Conservation (phyloP, 2,113 vertebrate genomes). For the Leuciscus idus region DNA sequence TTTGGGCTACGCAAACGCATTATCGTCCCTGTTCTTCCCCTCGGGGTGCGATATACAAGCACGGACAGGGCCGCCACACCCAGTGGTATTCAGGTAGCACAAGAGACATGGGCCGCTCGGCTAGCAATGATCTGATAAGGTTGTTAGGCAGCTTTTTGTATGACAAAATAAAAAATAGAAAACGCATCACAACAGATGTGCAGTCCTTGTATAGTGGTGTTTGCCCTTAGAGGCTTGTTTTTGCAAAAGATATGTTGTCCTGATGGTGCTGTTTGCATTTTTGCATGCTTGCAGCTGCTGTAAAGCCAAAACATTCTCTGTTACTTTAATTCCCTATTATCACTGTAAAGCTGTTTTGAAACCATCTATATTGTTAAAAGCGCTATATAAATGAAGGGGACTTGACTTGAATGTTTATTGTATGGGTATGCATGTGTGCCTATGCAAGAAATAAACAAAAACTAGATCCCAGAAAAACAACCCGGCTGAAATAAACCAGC, state of each 20-base stretch:
- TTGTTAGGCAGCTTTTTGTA: not conserved
- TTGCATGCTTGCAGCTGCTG: too few species aligned
- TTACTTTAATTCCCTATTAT: too few species aligned
- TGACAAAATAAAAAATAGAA: not conserved
- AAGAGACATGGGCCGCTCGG: not conserved
- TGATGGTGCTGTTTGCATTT: not conserved
- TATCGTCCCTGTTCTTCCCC: slow-evolving; percentile 12
- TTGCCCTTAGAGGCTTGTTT: slow-evolving; percentile 12
- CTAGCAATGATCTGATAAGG: slow-evolving; percentile 11
- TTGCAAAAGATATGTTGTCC: slow-evolving; percentile 3
- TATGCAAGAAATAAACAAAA: not conserved
- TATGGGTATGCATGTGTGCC: not conserved
- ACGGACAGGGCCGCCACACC: slow-evolving; percentile 30
- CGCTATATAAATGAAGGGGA: too few species aligned
- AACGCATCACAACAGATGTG: slow-evolving; percentile 1
- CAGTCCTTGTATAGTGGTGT: not conserved
- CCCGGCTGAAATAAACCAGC: not conserved
- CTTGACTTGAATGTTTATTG: not conserved
- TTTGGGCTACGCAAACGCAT: slow-evolving; percentile 2
- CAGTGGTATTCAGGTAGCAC: not conserved
- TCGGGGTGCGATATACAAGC: not conserved
- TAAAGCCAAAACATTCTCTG: too few species aligned
- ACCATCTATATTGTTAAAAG: too few species aligned
- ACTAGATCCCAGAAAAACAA: slow-evolving; percentile 4
- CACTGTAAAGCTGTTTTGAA: too few species aligned